Conservation (phyloP, 2,113 vertebrate genomes). For the Anolis carolinensis region DNA sequence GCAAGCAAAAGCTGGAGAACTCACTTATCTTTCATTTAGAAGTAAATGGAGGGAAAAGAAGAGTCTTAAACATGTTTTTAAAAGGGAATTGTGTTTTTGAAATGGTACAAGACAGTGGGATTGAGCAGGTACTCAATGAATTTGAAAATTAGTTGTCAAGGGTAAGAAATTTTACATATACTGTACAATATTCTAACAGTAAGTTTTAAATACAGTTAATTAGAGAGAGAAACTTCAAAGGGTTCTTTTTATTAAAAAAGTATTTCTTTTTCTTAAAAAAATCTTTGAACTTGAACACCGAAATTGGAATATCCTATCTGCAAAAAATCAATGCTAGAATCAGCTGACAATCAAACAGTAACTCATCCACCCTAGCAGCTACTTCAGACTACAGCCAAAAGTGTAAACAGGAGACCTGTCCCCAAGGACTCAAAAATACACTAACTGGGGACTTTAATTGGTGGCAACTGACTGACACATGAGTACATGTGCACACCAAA, state of each 20-base stretch:
- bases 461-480: neutral
- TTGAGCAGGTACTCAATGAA: neutral
- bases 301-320: neutral
- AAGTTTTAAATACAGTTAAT: neutral
- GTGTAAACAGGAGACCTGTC: neutral
- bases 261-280: neutral
- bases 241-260: neutral
- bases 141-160: neutral
- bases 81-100: neutral
- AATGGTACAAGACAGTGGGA: fast-evolving
- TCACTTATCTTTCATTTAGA: too few species aligned
- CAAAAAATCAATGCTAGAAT: neutral
- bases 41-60: neutral
- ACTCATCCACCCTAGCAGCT: neutral
- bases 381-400: neutral
- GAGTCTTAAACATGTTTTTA: neutral
- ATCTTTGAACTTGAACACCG: neutral
- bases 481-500: neutral
- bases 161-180: neutral
- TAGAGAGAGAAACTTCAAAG: neutral
- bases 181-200: neutral
- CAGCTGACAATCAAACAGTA: neutral
- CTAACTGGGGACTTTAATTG: neutral
- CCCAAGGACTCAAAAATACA: neutral
- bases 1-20: too few species aligned